A percentile compares a stretch with the other conserved stretches of the same genome.
These are phyloP conservation scores for Agrypnus murinus DNA, from an alignment of 2,888 invertebrate species.

Conservation along the genomic window DNA sequence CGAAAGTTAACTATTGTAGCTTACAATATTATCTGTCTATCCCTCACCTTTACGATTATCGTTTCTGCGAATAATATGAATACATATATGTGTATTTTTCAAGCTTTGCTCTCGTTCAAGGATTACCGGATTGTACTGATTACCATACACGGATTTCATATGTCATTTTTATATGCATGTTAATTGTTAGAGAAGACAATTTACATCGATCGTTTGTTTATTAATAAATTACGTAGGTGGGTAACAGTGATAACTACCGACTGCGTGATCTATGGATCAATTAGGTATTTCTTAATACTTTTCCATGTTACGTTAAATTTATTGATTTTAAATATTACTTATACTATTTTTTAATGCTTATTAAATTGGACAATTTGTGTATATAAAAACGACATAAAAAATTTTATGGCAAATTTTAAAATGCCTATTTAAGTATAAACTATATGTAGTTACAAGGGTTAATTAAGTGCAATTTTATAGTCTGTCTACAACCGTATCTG, in stretches of 20 bases:
- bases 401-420: constrained; percentile 7
- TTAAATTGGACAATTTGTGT: too few species aligned
- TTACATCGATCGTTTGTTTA: constrained; percentile 17
- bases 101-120: constrained; percentile 38
- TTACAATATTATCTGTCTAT: constrained; percentile 39
- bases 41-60: constrained; percentile 42
- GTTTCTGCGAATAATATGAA: constrained; percentile 37
- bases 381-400: too few species aligned
- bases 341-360: too few species aligned
- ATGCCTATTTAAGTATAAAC: constrained; percentile 19
- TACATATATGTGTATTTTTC: constrained; percentile 35
- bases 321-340: too few species aligned
- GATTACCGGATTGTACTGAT: constrained; percentile 34
- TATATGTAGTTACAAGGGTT: constrained; percentile 14
- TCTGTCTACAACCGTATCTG: constrained; percentile 27
- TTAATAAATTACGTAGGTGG: constrained; percentile 5
- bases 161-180: constrained; percentile 23
- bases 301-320: too few species aligned
- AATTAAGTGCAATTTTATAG: constrained; percentile 28
- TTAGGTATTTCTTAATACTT: too few species aligned
- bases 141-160: constrained; percentile 33
- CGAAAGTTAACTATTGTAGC: constrained; percentile 40
- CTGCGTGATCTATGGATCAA: constrained; percentile 11
- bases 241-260: constrained; percentile 18
- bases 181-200: constrained; percentile 24